A percentile compares a stretch with the other conserved stretches of the same genome.
Conservation (phyloP, 2,113 vertebrate genomes). For the Menidia beryllina region DNA sequence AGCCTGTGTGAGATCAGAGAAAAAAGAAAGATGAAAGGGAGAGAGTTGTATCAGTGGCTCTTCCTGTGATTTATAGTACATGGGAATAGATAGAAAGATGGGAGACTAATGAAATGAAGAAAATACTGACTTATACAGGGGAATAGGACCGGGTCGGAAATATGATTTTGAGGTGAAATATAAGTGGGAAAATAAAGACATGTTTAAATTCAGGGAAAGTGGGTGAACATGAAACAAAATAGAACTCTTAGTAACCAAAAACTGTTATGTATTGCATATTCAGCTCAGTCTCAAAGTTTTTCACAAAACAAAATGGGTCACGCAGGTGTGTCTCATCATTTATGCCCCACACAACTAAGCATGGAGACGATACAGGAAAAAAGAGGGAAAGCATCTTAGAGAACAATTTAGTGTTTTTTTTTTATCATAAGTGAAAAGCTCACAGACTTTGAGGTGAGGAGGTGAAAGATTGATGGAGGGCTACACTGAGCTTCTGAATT, state of each 20-base stretch:
- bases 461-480: not conserved
- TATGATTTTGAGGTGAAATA: no score
- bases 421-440: not conserved
- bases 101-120: not conserved
- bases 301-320: not conserved
- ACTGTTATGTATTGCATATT: no score
- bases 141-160: not conserved
- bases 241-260: no score
- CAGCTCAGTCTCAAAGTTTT: no score
- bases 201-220: no score
- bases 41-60: slow-evolving; percentile 23
- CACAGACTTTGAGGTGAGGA: not conserved
- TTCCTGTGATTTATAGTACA: slow-evolving; percentile 27
- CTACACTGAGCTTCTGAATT: not conserved
- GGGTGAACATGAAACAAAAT: no score
- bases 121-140: not conserved
- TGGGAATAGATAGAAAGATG: slow-evolving; percentile 25
- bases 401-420: not conserved
- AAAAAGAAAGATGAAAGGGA: slow-evolving; percentile 46
- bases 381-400: not conserved
- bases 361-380: not conserved
- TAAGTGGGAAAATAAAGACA: no score
- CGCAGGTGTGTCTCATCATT: not conserved
- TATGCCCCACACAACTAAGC: not conserved
- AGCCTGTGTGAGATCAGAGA: slow-evolving; percentile 45